Percentiles rank a stretch among this genome's conserved stretches.
Conservation (phyloP, 2,888 invertebrate species). For the Parelbella ahira region DNA sequence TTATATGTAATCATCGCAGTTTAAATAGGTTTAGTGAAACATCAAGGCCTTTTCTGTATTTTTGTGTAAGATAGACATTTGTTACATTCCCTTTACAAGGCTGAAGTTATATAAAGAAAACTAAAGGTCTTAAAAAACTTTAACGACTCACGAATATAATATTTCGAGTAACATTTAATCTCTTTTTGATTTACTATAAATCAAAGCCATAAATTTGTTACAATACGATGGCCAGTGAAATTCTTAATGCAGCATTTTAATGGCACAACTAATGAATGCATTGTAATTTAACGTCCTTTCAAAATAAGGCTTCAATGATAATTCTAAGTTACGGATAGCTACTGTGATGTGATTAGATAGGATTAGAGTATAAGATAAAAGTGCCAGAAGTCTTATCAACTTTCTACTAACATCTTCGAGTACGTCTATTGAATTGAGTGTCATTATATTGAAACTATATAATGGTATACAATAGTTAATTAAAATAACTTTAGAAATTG, state of each 20-base stretch:
- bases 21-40: constrained; percentile 23
- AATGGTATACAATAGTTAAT: no score
- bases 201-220: constrained; percentile 24
- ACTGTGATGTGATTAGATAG: constrained; percentile 56
- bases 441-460: constrained; percentile 5
- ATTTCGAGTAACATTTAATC: no score
- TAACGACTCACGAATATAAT: no score
- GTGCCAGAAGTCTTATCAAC: constrained; percentile 53
- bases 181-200: no score
- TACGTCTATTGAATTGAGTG: constrained; percentile 19
- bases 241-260: constrained; percentile 13
- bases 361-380: constrained; percentile 56
- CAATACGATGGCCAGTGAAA: constrained; percentile 22
- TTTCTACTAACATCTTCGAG: constrained; percentile 23
- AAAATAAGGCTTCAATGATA: constrained; percentile 17
- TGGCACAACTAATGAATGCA: constrained; percentile 6
- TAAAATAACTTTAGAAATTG: no score
- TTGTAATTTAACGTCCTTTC: not conserved
- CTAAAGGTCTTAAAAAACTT: no score
- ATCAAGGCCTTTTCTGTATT: constrained; percentile 19
- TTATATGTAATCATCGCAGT: constrained; percentile 32
- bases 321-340: constrained; percentile 33
- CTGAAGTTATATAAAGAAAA: no score
- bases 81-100: constrained; percentile 11
- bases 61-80: constrained; percentile 2